A percentile compares a stretch with the other conserved stretches of the same genome.
Conservation (phyloP, 2,888 invertebrate genomes). For the Standfussiana lucernea region DNA sequence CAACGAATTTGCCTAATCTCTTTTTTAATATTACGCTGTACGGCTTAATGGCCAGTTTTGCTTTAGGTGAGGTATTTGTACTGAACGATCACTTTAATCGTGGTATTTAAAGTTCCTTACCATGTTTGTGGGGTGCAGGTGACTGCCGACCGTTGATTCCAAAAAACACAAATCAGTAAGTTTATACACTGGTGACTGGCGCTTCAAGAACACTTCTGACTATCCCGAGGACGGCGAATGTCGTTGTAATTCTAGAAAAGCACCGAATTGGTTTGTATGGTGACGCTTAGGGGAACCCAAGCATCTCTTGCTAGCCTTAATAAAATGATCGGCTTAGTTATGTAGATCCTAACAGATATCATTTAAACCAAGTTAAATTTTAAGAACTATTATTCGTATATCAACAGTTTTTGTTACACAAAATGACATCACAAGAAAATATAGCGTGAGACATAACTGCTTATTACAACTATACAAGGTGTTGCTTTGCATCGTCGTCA, state of each 20-base stretch:
- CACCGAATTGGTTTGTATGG: no score
- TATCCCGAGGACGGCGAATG: no score
- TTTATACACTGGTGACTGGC: not conserved
- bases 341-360: not conserved
- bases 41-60: constrained; percentile 3
- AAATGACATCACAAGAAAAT: not conserved
- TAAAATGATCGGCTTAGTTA: not conserved
- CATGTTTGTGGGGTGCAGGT: not conserved
- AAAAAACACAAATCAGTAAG: not conserved
- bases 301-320: no score
- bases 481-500: no score
- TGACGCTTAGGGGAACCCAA: no score
- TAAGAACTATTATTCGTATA: not conserved
- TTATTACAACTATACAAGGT: not conserved
- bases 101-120: not conserved
- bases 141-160: not conserved
- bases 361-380: not conserved
- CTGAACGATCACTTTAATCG: not conserved
- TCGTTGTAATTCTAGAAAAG: no score
- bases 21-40: constrained; percentile 31
- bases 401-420: not conserved
- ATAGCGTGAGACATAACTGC: not conserved
- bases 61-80: not conserved
- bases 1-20: constrained; percentile 49
- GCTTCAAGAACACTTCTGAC: not conserved